phyloP scores from a whole-genome alignment of 2,888 invertebrate species.

The Tenthredo amoena region DNA sequence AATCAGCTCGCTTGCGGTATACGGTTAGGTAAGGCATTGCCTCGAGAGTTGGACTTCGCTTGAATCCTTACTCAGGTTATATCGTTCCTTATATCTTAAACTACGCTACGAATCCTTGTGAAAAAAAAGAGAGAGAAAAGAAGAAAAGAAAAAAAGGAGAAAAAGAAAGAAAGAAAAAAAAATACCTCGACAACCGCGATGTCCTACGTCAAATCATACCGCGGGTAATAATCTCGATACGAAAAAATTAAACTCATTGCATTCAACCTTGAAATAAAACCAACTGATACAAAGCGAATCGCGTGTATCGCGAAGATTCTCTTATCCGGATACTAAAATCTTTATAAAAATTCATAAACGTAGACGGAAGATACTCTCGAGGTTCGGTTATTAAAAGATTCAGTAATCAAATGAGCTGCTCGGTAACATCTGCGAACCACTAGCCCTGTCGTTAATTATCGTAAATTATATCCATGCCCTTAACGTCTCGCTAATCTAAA shows the following conservation, averaged over 20 bases:
- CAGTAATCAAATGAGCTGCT: not conserved
- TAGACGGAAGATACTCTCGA: not conserved
- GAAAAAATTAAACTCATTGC: not conserved
- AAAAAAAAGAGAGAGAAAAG: not conserved
- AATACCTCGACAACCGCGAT: not conserved
- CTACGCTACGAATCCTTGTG: not conserved
- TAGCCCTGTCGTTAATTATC: conserved; percentile 36
- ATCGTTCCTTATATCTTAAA: not conserved
- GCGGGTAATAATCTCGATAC: not conserved
- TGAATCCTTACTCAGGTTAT: conserved; percentile 8
- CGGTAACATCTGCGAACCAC: not conserved
- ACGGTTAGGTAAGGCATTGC: not conserved
- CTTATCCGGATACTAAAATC: not conserved
- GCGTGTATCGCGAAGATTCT: not conserved
- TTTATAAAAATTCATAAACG: not conserved
- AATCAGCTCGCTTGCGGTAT: conserved; percentile 13
- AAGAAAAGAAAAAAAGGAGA: too few species aligned
- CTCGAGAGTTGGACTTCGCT: conserved; percentile 9
- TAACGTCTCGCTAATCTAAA: conserved; percentile 34
- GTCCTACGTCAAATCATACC: not conserved
- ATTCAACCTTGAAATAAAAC: not conserved
- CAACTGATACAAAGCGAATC: not conserved
- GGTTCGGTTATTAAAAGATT: not conserved
- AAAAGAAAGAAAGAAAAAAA: too few species aligned
- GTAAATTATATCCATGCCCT: conserved; percentile 34